These are phyloP conservation scores for Drosophila mauritiana DNA, from an alignment of 1,140 invertebrate genomes.

Conservation along the genomic window DNA sequence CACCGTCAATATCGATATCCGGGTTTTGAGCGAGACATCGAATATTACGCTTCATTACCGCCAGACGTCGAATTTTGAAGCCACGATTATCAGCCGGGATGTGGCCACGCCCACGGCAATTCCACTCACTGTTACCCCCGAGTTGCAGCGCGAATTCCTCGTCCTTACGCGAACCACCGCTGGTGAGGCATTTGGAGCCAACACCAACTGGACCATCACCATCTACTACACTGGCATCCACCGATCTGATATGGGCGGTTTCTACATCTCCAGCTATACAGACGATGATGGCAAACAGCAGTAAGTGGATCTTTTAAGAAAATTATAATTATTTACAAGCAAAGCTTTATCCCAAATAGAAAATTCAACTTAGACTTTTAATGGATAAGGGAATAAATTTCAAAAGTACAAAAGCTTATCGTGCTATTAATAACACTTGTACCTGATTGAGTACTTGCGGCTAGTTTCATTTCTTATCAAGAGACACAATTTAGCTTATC, in stretches of 20 bases:
- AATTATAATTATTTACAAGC: too few relatives aligned
- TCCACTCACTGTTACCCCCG: conserved; percentile 2
- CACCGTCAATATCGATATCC: conserved; percentile 86
- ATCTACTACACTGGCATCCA: conserved; percentile 86
- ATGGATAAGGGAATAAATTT: neutral
- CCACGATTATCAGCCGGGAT: conserved; percentile 49
- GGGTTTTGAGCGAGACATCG: conserved; percentile 68
- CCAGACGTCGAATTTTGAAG: conserved; percentile 54
- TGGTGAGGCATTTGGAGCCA: conserved; percentile 81
- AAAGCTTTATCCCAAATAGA: neutral
- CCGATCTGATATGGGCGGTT: conserved; percentile 88
- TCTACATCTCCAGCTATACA: conserved; percentile 91
- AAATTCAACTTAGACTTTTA: neutral
- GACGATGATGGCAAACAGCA: conserved; percentile 86
- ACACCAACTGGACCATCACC: conserved; percentile 83
- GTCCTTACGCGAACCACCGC: conserved; percentile 46
- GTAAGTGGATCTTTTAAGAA: conserved; percentile 53
- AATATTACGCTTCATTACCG: conserved; percentile 85
- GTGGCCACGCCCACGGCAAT: neutral
- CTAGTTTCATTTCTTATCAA: conserved; percentile 11
- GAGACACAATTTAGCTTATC: conserved; percentile 3
- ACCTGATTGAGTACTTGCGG: neutral
- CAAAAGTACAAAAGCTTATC: neutral
- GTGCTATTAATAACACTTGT: neutral
- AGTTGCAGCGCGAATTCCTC: conserved; percentile 65